These are phyloP conservation scores for Odontamblyopus rebecca DNA, from an alignment of 2,797 vertebrate species.

Conservation along the genomic window DNA sequence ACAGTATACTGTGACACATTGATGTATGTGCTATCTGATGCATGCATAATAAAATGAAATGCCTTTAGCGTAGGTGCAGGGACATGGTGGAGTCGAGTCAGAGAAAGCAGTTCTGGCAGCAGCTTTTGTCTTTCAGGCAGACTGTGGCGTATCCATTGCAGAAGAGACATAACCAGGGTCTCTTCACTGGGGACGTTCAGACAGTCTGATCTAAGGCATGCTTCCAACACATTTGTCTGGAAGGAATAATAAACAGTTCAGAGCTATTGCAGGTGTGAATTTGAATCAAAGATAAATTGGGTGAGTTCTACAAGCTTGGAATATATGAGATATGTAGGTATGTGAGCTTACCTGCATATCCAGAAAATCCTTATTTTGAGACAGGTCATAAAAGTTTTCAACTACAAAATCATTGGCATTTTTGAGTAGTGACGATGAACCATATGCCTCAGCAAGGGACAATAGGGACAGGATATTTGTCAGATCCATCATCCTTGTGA, in stretches of 20 bases:
- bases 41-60: slow-evolving; percentile 8
- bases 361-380: slow-evolving; percentile 86
- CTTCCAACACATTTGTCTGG: slow-evolving; percentile 80
- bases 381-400: slow-evolving; percentile 83
- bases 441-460: slow-evolving; percentile 90
- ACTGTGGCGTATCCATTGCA: slow-evolving; percentile 85
- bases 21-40: background rate
- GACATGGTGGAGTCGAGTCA: slow-evolving; percentile 91
- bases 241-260: background rate
- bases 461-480: slow-evolving; percentile 89
- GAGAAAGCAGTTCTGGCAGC: slow-evolving; percentile 82
- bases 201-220: slow-evolving; percentile 84
- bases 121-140: slow-evolving; percentile 76
- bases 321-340: background rate
- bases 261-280: background rate
- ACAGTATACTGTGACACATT: background rate
- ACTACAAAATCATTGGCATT: slow-evolving; percentile 85
- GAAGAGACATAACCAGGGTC: slow-evolving; percentile 81
- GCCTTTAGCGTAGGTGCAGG: slow-evolving; percentile 82
- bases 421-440: slow-evolving; percentile 82
- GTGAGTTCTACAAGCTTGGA: background rate
- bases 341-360: slow-evolving; percentile 79
- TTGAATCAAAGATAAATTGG: background rate
- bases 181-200: slow-evolving; percentile 88
- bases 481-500: slow-evolving; percentile 88